Conservation (phyloP, 2,888 invertebrate genomes). For the Tridacna gigas region DNA sequence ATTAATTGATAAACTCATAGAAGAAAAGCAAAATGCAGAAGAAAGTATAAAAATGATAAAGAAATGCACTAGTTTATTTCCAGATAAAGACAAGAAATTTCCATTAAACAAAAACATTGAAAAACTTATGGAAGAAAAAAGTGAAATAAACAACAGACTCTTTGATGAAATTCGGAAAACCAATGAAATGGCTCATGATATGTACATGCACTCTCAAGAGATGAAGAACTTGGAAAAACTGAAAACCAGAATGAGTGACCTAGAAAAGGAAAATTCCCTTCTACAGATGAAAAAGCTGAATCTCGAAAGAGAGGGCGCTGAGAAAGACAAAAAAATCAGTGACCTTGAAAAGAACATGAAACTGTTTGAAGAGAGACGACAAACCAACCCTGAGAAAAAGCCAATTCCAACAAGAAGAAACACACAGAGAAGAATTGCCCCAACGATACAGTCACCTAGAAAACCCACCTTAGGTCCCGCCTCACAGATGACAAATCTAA, state of each 20-base stretch:
- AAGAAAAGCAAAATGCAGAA: slow-evolving; percentile 10
- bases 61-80: slow-evolving; percentile 38
- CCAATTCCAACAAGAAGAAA: slow-evolving; percentile 8
- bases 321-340: slow-evolving; percentile 33
- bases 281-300: slow-evolving; percentile 34
- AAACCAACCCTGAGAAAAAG: slow-evolving; percentile 8
- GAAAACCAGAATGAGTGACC: slow-evolving; percentile 29
- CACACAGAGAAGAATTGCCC: slow-evolving; percentile 10
- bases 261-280: slow-evolving; percentile 41
- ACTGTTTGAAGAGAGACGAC: slow-evolving; percentile 18
- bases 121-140: slow-evolving; percentile 39
- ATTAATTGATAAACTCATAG: slow-evolving; percentile 33
- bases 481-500: slow-evolving; percentile 15
- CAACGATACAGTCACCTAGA: slow-evolving; percentile 10
- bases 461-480: slow-evolving; percentile 8
- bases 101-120: slow-evolving; percentile 52
- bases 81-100: slow-evolving; percentile 48
- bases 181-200: slow-evolving; percentile 61
- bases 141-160: slow-evolving; percentile 33
- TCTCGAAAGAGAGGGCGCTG: slow-evolving; percentile 24
- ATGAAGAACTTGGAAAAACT: slow-evolving; percentile 59
- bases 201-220: slow-evolving; percentile 56
- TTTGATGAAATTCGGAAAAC: slow-evolving; percentile 52
- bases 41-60: slow-evolving; percentile 24
- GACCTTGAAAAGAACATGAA: slow-evolving; percentile 35